Evolutionary conservation across 2,113 vertebrate species (phyloP), one percentile per base, ranked within the genome.

Genomic region (Phyllostomus discolor): DNA sequence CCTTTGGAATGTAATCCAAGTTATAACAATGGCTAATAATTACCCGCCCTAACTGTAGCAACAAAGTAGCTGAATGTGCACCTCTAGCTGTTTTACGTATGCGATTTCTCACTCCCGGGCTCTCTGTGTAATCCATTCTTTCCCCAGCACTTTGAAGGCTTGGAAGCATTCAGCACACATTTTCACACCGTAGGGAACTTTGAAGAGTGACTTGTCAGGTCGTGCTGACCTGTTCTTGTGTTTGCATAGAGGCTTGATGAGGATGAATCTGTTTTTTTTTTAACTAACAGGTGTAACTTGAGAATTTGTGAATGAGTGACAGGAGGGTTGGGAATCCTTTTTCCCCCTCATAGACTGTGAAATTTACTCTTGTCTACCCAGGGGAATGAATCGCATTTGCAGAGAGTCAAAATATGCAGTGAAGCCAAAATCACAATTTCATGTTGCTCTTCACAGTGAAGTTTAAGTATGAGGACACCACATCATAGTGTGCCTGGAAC

Each of bases 171-270:
- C 78, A 41, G 95, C 31, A 43, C 62, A 95, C 59, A 75, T 92
- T 79, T 85, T 89, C 89, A 97, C 95, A 72, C 22, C 82, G 6
- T 6, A 43, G 69, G 85, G 43, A 48, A 76, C 69, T 97, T 96
- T 97, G 95, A 98, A 95, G 97, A 94, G 59, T 20, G 15, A 72
- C 96, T 78, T 98, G 97, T 97, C 50, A 35, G 94, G 87, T 88
- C 89, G 94, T 92, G 93, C 19, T 62, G 46, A 75, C 82, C 95
- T 94, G 76, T 31, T 93, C 83, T 38, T 76, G 54, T 59, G 73
- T 35, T 81, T 82, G 10, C 10, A 7, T 31, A 85, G 66, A 91
- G n/a, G 73, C 66, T 52, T 62, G 50, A 33, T 52, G 50, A 57
- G 66, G 59, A 26, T 35, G 83, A 83, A 87, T 43, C 72, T 75